A percentile compares a stretch with the other conserved stretches of the same genome.
Conservation (phyloP, 2,888 invertebrate species). For the Cephus pulcher region DNA sequence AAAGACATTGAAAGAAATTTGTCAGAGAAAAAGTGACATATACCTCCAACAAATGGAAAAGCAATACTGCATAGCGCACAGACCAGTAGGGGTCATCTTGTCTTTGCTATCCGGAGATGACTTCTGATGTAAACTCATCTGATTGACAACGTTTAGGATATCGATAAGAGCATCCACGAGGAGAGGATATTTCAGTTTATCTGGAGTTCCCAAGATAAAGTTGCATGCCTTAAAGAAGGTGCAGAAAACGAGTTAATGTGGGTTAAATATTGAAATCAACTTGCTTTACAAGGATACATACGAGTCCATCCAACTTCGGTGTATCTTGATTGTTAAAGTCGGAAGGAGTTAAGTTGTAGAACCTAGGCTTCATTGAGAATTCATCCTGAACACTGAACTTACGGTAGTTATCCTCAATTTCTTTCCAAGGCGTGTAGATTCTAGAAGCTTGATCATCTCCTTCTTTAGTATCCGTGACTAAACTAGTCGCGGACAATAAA, state of each 20-base stretch:
- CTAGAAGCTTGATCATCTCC: constrained; percentile 68
- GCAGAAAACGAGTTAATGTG: constrained; percentile 9
- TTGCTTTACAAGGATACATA: constrained; percentile 24
- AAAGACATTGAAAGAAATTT: not conserved
- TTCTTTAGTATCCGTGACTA: constrained; percentile 72
- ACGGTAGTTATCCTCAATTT: constrained; percentile 81
- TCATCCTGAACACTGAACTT: constrained; percentile 74
- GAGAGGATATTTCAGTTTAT: constrained; percentile 88
- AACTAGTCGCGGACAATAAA: constrained; percentile 76
- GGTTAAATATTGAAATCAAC: not conserved
- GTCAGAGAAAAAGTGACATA: constrained; percentile 21
- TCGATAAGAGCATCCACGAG: constrained; percentile 88
- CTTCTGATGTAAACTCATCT: constrained; percentile 66
- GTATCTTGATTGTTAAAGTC: constrained; percentile 83
- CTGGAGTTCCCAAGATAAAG: constrained; percentile 92
- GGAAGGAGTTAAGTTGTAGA: constrained; percentile 87
- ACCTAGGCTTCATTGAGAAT: constrained; percentile 85
- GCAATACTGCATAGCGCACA: constrained; percentile 91
- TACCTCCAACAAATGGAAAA: constrained; percentile 88
- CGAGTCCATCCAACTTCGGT: constrained; percentile 89
- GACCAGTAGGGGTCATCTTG: constrained; percentile 70
- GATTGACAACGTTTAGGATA: constrained; percentile 83
- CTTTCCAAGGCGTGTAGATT: constrained; percentile 78
- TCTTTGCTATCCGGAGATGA: constrained; percentile 52
- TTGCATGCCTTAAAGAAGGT: constrained; percentile 78